Conservation (phyloP, 2,797 vertebrate species). For the Choloepus didactylus region DNA sequence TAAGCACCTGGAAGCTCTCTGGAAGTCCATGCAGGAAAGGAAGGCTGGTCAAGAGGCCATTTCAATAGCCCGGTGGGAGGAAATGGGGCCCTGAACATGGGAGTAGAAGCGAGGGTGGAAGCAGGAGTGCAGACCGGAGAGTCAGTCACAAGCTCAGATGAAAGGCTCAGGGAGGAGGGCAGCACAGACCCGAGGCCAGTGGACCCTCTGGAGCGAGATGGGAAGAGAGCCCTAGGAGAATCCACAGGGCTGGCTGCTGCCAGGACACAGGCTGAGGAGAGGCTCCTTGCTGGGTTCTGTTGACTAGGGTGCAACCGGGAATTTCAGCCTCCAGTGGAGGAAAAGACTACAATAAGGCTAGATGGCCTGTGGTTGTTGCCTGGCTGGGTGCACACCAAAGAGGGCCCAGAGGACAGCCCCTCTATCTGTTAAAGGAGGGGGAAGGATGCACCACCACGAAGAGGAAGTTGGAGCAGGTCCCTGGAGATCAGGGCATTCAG, state of each 20-base stretch:
- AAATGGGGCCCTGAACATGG: neutral
- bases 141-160: neutral
- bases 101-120: too few species aligned
- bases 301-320: neutral
- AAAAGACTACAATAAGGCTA: neutral
- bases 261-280: neutral
- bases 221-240: neutral
- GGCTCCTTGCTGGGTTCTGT: neutral
- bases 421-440: neutral
- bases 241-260: neutral
- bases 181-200: neutral
- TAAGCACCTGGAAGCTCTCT: neutral
- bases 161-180: neutral
- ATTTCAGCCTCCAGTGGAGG: neutral
- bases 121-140: rapidly evolving
- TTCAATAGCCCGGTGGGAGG: neutral
- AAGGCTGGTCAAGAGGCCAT: neutral
- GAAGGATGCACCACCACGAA: neutral
- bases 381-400: neutral
- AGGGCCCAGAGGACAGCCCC: neutral
- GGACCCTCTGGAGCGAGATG: neutral
- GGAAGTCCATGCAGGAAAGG: neutral
- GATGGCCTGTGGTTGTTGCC: neutral
- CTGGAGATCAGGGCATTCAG: neutral
- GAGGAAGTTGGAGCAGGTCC: neutral